Evolutionary conservation across 2,113 vertebrate species (phyloP), one percentile per base, ranked within the genome.

Genomic region (Calidris pygmaea): DNA sequence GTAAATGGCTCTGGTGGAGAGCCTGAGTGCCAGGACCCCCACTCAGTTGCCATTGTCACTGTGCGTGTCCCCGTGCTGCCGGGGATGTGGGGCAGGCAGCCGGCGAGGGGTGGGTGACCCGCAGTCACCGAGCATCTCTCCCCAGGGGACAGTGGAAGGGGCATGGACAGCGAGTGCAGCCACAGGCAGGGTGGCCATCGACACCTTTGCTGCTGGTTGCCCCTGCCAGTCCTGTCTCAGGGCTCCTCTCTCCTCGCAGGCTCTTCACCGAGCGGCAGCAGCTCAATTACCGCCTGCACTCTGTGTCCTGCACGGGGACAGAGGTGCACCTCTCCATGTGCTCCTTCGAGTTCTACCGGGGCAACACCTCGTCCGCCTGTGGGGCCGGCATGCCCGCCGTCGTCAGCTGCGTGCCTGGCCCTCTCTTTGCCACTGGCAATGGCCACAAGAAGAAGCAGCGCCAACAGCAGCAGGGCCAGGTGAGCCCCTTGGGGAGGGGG

Each of bases 241-340:
- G 74, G 58, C 58, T 48, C 21, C 52, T 70, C 62, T 72, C 90
- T 63, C 66, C 59, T 93, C 59, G 4, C 97, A 99, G 99, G 98
- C 97, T 99, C 81, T 99, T 98, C 88, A 81, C 98, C 5, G 98
- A 98, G 95, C 97, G 98, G 74, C 99, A 99, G 98, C 98, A 98
- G 96, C 98, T 97, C 82, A 85, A 95, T 90, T 99, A 98, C 97
- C 98, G 97, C 67, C 89, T 99, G 79, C 99, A 99, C 96, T 99
- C 99, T 0, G 99, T 99, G 97, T 98, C 97, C 6, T 99, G 99
- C 66, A 41, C 93, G 0, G 99, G 99, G 60, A 98, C 98, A 0
- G 99, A 99, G 98, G 98, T 98, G 52, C 99, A 99, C 93, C 97
- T 99, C 95, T 99, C 99, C 34, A 97, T 98, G 92, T 99, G 99